These are phyloP conservation scores for Pseudomyrmex gracilis DNA, from an alignment of 1,140 invertebrate genomes.

Conservation along the genomic window DNA sequence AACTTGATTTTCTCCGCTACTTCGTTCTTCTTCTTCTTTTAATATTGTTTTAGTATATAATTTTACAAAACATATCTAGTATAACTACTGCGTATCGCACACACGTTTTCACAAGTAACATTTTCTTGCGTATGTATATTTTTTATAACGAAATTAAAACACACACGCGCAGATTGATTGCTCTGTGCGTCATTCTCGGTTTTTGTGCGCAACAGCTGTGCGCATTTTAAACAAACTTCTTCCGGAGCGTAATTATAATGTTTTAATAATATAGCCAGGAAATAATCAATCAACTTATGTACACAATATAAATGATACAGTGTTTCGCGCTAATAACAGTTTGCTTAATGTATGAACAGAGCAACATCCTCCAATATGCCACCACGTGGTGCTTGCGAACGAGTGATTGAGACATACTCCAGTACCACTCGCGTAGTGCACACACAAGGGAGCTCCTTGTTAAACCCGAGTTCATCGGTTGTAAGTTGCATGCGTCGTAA, in stretches of 20 bases:
- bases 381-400: constrained; percentile 64
- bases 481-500: constrained; percentile 62
- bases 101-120: background rate
- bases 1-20: constrained; percentile 1
- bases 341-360: constrained; percentile 19
- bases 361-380: constrained; percentile 52
- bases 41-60: background rate
- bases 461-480: constrained; percentile 61
- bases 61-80: background rate
- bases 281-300: background rate
- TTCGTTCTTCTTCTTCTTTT: background rate
- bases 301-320: constrained; percentile 12
- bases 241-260: background rate
- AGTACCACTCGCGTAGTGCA: constrained; percentile 60
- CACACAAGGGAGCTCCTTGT: constrained; percentile 72
- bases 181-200: too few relatives aligned
- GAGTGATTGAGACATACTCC: constrained; percentile 71
- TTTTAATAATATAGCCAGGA: background rate
- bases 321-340: constrained; percentile 34
- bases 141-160: too few relatives aligned
- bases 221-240: too few relatives aligned
- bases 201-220: too few relatives aligned
- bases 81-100: background rate
- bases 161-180: too few relatives aligned
- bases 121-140: background rate